Conservation (phyloP, 2,888 invertebrate genomes). For the Sepioteuthis lessoniana region DNA sequence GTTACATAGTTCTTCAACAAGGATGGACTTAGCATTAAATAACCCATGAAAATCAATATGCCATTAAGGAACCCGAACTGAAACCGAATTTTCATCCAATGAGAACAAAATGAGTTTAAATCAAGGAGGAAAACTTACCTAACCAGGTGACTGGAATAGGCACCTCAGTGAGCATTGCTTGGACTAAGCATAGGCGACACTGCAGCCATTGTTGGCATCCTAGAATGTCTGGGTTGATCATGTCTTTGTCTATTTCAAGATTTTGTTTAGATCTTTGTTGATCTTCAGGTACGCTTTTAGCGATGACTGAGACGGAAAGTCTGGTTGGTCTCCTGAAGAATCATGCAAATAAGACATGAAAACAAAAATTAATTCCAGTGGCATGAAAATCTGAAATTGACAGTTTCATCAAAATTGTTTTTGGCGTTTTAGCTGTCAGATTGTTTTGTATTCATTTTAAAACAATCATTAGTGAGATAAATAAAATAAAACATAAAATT, state of each 20-base stretch:
- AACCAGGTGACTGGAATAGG: neutral
- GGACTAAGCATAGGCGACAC: constrained; percentile 68
- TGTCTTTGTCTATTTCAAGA: neutral
- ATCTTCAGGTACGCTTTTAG: neutral
- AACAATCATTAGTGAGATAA: too few species aligned
- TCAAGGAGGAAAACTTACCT: neutral
- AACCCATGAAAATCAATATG: too few species aligned
- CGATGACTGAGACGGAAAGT: neutral
- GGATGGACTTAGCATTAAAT: too few species aligned
- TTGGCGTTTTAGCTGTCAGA: too few species aligned
- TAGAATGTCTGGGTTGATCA: constrained; percentile 58
- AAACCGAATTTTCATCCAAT: too few species aligned
- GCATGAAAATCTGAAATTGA: too few species aligned
- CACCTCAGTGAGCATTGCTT: constrained; percentile 68
- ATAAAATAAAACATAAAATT: too few species aligned
- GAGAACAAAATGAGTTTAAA: too few species aligned
- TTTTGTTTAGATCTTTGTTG: constrained; percentile 15
- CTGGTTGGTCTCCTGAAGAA: neutral
- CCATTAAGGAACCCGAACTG: too few species aligned
- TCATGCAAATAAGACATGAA: neutral
- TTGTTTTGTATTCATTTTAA: too few species aligned
- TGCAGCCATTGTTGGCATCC: constrained; percentile 72
- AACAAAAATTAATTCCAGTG: neutral
- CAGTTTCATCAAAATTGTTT: too few species aligned
- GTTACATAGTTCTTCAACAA: too few species aligned